Percentiles rank a stretch among this genome's conserved stretches.
phyloP scores from a whole-genome alignment of 2,113 vertebrate species.

The Anhinga anhinga region DNA sequence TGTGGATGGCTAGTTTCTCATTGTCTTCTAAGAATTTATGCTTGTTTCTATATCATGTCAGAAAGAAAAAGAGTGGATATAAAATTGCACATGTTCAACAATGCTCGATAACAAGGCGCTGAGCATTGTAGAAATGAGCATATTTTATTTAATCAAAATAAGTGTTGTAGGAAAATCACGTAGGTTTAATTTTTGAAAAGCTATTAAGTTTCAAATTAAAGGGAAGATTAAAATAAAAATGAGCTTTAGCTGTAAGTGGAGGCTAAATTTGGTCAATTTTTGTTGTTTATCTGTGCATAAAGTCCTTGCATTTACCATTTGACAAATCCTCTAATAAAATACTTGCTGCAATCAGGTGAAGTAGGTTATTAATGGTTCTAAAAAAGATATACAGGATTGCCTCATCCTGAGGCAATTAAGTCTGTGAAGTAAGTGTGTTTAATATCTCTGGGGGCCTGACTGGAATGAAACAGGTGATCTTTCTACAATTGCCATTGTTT shows the following conservation, averaged over 20 bases:
- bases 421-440: conserved; percentile 74
- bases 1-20: not conserved
- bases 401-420: conserved; percentile 82
- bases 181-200: conserved; percentile 75
- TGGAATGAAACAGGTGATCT: conserved; percentile 77
- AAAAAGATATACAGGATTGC: conserved; percentile 79
- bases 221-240: conserved; percentile 74
- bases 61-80: not conserved
- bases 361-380: conserved; percentile 83
- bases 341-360: conserved; percentile 82
- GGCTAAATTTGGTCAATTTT: conserved; percentile 80
- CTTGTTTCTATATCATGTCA: not conserved
- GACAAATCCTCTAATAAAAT: conserved; percentile 74
- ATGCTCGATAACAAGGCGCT: conserved; percentile 43
- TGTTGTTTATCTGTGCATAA: conserved; percentile 77
- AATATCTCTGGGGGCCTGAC: conserved; percentile 70
- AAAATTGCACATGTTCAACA: conserved; percentile 39
- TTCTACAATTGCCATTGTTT: conserved; percentile 65
- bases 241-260: conserved; percentile 69
- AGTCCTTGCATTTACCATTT: conserved; percentile 78
- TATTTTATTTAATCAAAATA: conserved; percentile 73
- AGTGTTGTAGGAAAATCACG: conserved; percentile 65
- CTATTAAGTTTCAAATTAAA: conserved; percentile 78
- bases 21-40: not conserved
- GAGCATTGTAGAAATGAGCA: conserved; percentile 28